Evolutionary conservation across 2,113 vertebrate genomes (phyloP).

Genomic region (Setophaga petechia): DNA sequence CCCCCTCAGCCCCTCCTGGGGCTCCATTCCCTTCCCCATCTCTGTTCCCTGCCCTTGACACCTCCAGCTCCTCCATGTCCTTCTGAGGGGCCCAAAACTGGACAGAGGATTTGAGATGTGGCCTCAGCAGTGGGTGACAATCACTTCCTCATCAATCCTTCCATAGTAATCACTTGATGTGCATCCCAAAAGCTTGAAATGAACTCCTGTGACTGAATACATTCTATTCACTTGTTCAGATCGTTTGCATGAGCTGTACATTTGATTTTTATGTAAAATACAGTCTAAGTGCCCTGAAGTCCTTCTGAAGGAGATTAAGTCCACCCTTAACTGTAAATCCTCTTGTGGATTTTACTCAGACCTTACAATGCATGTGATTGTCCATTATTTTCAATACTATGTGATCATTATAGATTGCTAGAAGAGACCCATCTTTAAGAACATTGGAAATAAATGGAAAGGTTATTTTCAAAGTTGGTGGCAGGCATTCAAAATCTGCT

Average conservation of each 20-base stretch:
- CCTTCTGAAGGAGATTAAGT: not conserved
- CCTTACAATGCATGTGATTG: not conserved
- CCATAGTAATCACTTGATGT: not conserved
- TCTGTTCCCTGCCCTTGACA: rapidly evolving
- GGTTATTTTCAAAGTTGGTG: conserved; percentile 41
- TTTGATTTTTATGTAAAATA: not conserved
- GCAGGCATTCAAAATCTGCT: conserved; percentile 51
- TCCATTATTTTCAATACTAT: not conserved
- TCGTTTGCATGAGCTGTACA: not conserved
- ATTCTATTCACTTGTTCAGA: not conserved
- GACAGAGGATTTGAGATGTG: not conserved
- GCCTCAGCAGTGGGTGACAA: not conserved
- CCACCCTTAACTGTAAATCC: not conserved
- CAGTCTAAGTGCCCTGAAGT: not conserved
- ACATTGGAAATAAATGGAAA: conserved; percentile 35
- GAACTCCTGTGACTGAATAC: not conserved
- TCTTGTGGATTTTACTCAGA: not conserved
- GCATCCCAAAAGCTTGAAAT: not conserved
- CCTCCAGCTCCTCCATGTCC: rapidly evolving
- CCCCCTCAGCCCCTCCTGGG: not conserved
- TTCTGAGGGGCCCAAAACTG: not conserved
- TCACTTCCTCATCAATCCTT: not conserved
- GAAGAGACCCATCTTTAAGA: conserved; percentile 23
- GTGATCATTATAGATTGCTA: conserved; percentile 11
- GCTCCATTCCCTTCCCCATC: not conserved